Evolutionary conservation across 2,113 vertebrate genomes (phyloP).

Genomic region (Origma solitaria): DNA sequence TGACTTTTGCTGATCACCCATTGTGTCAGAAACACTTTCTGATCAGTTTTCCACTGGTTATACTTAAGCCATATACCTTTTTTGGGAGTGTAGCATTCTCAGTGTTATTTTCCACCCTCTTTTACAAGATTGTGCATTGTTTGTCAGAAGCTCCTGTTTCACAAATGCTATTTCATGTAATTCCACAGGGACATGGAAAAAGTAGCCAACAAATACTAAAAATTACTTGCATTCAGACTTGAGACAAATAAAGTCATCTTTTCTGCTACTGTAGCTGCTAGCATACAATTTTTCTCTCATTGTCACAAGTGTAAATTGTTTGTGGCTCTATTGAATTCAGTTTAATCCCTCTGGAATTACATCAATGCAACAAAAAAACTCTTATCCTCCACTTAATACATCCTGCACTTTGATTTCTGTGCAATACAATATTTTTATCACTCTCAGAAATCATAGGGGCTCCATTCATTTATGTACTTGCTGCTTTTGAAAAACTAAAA

Average conservation of each 20-base stretch:
- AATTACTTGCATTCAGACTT: background rate
- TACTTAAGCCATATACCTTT: background rate
- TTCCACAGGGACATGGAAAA: background rate
- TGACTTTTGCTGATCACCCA: background rate
- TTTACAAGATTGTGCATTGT: background rate
- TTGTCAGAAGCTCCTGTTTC: conserved; percentile 13
- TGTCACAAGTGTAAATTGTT: background rate
- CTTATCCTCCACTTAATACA: background rate
- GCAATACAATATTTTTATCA: background rate
- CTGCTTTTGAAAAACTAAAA: background rate
- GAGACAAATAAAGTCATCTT: background rate
- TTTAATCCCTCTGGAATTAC: background rate
- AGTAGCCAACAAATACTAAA: background rate
- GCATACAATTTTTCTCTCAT: background rate
- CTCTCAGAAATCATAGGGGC: background rate
- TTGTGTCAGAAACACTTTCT: background rate
- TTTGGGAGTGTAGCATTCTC: background rate
- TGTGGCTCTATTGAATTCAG: background rate
- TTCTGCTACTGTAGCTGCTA: background rate
- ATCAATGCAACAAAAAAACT: background rate
- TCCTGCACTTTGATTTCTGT: background rate
- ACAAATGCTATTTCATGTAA: background rate
- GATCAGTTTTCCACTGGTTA: background rate
- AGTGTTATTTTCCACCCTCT: background rate
- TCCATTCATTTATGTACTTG: background rate